Evolutionary conservation across 2,888 invertebrate genomes (phyloP).

Genomic region (Leptinotarsa peninsularis): DNA sequence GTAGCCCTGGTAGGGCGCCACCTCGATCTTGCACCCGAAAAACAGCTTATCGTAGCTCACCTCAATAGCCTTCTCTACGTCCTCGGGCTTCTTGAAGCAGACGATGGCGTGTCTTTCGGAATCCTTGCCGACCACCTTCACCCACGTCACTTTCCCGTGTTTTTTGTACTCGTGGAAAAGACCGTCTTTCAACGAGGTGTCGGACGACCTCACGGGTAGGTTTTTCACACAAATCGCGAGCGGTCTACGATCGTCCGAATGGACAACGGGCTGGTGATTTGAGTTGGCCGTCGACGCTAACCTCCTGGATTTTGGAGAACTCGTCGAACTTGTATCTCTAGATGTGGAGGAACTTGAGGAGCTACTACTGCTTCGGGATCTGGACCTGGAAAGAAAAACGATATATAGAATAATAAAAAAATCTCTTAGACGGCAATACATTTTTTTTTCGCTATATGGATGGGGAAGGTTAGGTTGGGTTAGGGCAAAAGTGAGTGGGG

Average conservation of each 20-base stretch:
- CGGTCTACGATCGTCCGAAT: constrained; percentile 79
- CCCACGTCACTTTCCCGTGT: constrained; percentile 96
- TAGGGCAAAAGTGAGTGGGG: no score
- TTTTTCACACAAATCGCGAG: constrained; percentile 92
- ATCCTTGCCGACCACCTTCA: constrained; percentile 88
- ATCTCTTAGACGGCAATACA: no score
- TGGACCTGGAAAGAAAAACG: constrained; percentile 58
- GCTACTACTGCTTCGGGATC: constrained; percentile 70
- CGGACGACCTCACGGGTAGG: constrained; percentile 88
- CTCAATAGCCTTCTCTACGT: constrained; percentile 95
- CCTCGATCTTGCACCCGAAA: constrained; percentile 97
- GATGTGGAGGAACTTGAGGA: constrained; percentile 75
- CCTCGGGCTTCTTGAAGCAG: constrained; percentile 97
- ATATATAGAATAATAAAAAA: no score
- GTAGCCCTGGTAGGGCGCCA: constrained; percentile 92
- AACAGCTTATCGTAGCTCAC: constrained; percentile 96
- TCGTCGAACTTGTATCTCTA: constrained; percentile 71
- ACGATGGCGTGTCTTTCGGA: constrained; percentile 93
- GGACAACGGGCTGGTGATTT: constrained; percentile 56
- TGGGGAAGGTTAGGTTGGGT: no score
- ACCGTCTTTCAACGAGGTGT: constrained; percentile 96
- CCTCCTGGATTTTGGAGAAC: constrained; percentile 71
- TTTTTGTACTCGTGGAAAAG: constrained; percentile 99
- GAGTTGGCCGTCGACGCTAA: constrained; percentile 59
- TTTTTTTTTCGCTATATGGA: no score